phyloP scores from a whole-genome alignment of 2,888 invertebrate genomes.

The Eristalis intricaria region DNA sequence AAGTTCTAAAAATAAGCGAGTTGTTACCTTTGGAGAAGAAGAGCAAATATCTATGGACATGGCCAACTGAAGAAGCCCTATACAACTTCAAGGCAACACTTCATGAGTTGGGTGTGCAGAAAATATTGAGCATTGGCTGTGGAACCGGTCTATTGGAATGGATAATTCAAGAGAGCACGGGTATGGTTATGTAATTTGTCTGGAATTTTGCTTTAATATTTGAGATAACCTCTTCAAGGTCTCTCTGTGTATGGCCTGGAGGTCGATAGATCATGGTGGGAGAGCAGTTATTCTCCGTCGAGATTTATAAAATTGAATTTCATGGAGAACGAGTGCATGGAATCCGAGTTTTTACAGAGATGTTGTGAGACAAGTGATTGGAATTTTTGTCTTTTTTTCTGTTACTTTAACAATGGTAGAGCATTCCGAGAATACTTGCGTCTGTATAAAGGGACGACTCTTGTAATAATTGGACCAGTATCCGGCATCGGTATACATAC shows the following conservation, averaged over 20 bases:
- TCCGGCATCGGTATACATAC: constrained; percentile 85
- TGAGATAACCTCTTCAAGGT: constrained; percentile 80
- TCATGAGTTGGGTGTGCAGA: constrained; percentile 80
- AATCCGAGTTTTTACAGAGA: constrained; percentile 80
- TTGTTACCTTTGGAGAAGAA: constrained; percentile 76
- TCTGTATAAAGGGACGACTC: constrained; percentile 84
- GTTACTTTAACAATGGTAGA: constrained; percentile 89
- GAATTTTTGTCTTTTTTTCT: constrained; percentile 86
- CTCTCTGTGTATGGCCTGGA: constrained; percentile 87
- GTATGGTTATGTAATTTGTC: constrained; percentile 79
- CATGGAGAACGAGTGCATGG: constrained; percentile 78
- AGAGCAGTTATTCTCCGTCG: constrained; percentile 87
- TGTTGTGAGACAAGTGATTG: constrained; percentile 78
- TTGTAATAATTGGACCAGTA: constrained; percentile 89
- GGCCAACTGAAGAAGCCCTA: constrained; percentile 86
- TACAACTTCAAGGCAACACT: constrained; percentile 83
- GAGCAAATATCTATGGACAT: constrained; percentile 87
- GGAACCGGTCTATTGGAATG: constrained; percentile 92
- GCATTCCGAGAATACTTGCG: constrained; percentile 87
- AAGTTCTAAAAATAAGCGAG: constrained; percentile 78
- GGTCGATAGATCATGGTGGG: constrained; percentile 92
- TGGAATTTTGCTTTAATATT: not conserved
- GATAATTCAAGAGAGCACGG: constrained; percentile 86
- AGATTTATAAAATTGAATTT: constrained; percentile 86
- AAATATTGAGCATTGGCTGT: constrained; percentile 88